A percentile compares a stretch with the other conserved stretches of the same genome.
These are phyloP conservation scores for Petrocephalus schoutedeni DNA, from an alignment of 2,797 vertebrate genomes.

Conservation along the genomic window DNA sequence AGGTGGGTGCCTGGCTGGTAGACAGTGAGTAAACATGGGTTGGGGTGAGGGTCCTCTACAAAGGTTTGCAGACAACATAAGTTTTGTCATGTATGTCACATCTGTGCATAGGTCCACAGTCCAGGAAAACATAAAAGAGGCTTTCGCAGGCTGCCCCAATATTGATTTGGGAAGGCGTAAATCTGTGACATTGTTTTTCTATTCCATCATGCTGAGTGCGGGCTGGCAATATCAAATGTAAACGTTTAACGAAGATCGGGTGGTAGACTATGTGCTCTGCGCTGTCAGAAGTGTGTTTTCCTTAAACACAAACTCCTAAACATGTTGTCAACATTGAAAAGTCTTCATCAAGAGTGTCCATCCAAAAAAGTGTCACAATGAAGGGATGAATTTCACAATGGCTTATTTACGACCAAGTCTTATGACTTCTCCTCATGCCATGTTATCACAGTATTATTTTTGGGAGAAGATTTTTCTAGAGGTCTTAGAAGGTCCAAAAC, in stretches of 20 bases:
- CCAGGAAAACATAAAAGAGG: constrained; percentile 11
- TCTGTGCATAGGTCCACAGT: constrained; percentile 14
- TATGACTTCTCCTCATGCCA: neutral
- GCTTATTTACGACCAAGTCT: neutral
- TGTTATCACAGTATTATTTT: constrained; percentile 3
- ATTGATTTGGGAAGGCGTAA: constrained; percentile 23
- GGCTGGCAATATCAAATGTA: constrained; percentile 28
- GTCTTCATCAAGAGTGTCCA: neutral
- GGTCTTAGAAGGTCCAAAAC: neutral
- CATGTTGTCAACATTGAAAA: constrained; percentile 24
- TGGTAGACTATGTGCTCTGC: constrained; percentile 20
- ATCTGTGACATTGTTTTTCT: constrained; percentile 25
- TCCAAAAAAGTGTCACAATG: neutral
- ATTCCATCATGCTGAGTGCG: constrained; percentile 30
- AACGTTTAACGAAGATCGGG: constrained; percentile 12
- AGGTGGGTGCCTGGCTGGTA: constrained; percentile 29
- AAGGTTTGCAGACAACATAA: neutral
- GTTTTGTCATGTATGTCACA: constrained; percentile 19
- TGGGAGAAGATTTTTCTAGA: neutral
- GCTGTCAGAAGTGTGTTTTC: neutral
- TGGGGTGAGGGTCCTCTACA: constrained; percentile 20
- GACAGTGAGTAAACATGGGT: constrained; percentile 18
- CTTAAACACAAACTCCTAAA: constrained; percentile 21
- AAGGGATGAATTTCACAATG: neutral
- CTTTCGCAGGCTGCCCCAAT: constrained; percentile 8